phyloP scores from a whole-genome alignment of 1,140 invertebrate species.

The Drosophila arizonae region DNA sequence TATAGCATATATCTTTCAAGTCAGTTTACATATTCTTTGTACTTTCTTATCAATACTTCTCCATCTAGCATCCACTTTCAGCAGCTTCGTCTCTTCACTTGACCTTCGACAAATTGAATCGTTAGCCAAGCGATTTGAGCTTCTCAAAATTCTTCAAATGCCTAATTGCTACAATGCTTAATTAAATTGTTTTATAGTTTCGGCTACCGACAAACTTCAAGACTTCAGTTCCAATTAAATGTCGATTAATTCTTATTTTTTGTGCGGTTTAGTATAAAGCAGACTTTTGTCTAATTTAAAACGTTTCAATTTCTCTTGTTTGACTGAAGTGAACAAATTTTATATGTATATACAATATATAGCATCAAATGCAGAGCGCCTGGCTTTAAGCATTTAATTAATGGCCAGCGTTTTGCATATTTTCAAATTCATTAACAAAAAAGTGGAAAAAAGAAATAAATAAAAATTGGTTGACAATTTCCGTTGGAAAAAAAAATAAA shows the following conservation, averaged over 20 bases:
- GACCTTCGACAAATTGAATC: background rate
- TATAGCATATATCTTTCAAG: too few species aligned
- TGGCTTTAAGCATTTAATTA: conserved; percentile 63
- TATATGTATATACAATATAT: conserved; percentile 6
- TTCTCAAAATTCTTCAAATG: background rate
- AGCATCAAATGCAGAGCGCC: conserved; percentile 27
- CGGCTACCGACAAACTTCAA: background rate
- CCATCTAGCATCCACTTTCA: background rate
- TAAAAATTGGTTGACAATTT: too few species aligned
- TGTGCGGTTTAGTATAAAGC: background rate
- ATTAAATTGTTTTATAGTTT: conserved; percentile 9
- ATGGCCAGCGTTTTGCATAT: conserved; percentile 65
- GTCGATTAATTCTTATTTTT: conserved; percentile 15
- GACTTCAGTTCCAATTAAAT: conserved; percentile 26
- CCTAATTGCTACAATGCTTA: conserved; percentile 4
- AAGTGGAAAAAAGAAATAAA: conserved; percentile 16
- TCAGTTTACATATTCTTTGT: too few species aligned
- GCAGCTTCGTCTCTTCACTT: background rate
- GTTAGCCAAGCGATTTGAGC: background rate
- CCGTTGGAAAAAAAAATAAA: conserved; percentile 25
- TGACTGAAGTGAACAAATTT: conserved; percentile 11
- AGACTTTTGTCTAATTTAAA: conserved; percentile 45
- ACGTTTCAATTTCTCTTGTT: conserved; percentile 57
- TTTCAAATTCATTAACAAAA: conserved; percentile 61
- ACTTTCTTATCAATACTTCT: background rate